Percentiles rank a stretch among this genome's conserved stretches.
These are phyloP conservation scores for Hemibagrus wyckioides DNA, from an alignment of 2,113 vertebrate species.

Conservation along the genomic window DNA sequence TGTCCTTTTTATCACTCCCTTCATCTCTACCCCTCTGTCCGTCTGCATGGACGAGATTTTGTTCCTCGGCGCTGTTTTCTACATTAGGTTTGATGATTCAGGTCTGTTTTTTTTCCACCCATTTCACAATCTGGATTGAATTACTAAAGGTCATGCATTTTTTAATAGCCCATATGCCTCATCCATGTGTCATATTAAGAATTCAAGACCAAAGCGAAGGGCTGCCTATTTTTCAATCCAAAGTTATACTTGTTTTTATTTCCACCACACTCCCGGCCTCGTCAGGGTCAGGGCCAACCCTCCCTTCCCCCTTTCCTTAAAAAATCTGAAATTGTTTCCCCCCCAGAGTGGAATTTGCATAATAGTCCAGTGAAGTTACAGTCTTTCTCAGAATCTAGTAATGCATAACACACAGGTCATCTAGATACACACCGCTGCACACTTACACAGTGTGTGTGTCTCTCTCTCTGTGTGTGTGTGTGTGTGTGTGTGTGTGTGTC, in stretches of 20 bases:
- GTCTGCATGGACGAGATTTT: slow-evolving; percentile 6
- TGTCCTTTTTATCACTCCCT: neutral
- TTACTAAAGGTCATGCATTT: slow-evolving; percentile 63
- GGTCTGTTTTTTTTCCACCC: slow-evolving; percentile 39
- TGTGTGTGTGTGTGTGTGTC: neutral
- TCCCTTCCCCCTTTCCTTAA: neutral
- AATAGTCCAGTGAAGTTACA: slow-evolving; percentile 54
- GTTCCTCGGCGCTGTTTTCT: slow-evolving; percentile 47
- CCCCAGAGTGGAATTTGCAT: slow-evolving; percentile 57
- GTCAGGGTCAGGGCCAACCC: neutral
- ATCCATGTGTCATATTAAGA: slow-evolving; percentile 62
- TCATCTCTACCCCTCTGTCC: neutral
- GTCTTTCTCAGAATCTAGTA: slow-evolving; percentile 53
- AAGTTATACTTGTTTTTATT: slow-evolving; percentile 37
- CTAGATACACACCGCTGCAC: slow-evolving; percentile 43
- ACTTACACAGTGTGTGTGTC: no score
- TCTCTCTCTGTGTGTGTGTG: neutral
- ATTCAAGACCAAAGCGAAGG: slow-evolving; percentile 57
- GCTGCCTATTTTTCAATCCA: slow-evolving; percentile 42
- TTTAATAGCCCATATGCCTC: slow-evolving; percentile 63
- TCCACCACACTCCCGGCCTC: neutral
- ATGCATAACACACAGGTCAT: slow-evolving; percentile 53
- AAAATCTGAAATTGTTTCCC: slow-evolving; percentile 56
- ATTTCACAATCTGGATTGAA: slow-evolving; percentile 61
- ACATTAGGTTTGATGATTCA: slow-evolving; percentile 44